Conservation (phyloP, 2,113 vertebrate species). For the Pterocles gutturalis region DNA sequence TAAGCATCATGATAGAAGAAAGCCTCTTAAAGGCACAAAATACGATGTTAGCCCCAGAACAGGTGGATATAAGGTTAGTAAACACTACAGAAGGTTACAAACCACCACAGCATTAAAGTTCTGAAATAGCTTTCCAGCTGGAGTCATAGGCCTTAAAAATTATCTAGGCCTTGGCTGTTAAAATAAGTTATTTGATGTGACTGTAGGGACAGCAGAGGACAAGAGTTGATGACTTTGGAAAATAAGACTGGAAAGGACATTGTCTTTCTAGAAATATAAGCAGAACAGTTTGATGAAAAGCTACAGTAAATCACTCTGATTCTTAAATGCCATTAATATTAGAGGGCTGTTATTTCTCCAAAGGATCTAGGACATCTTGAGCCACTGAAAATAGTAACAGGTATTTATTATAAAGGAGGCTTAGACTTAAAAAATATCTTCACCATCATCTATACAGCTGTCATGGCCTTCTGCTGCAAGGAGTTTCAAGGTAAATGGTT, state of each 20-base stretch:
- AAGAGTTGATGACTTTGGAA: not conserved
- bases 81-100: not conserved
- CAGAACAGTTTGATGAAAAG: not conserved
- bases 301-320: not conserved
- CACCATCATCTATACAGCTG: not conserved
- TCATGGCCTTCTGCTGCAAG: accelerated
- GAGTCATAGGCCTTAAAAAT: not conserved
- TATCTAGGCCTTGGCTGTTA: not conserved
- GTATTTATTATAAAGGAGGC: not conserved
- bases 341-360: not conserved
- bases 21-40: not conserved
- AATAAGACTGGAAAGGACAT: not conserved
- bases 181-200: not conserved
- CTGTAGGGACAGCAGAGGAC: not conserved
- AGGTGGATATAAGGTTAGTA: not conserved
- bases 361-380: not conserved
- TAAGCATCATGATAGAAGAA: not conserved
- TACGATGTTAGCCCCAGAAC: not conserved
- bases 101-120: not conserved
- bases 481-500: not conserved
- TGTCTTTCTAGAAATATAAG: not conserved
- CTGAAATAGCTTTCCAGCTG: not conserved
- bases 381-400: not conserved
- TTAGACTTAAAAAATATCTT: not conserved
- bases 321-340: not conserved